Evolutionary conservation across 2,797 vertebrate species (phyloP).

Genomic region (Lithobates pipiens): DNA sequence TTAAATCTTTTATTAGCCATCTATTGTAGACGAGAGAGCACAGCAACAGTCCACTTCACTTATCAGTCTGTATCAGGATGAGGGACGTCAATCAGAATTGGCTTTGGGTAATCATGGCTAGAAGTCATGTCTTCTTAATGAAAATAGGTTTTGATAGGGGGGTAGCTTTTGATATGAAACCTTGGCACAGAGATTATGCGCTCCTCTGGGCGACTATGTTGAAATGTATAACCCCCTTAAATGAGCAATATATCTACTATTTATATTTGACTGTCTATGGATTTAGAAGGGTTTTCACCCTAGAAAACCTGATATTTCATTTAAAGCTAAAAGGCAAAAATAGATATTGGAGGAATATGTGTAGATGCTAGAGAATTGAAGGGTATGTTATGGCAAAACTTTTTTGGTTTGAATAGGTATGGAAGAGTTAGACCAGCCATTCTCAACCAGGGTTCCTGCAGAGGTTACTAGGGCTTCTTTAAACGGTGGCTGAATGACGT

Average conservation of each 20-base stretch:
- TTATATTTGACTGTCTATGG: not conserved
- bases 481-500: no score
- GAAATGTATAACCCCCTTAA: not conserved
- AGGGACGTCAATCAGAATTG: conserved; percentile 25
- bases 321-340: no score
- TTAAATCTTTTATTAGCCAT: conserved; percentile 45
- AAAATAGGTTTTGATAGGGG: conserved; percentile 24
- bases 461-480: no score
- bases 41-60: conserved; percentile 21
- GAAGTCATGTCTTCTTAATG: conserved; percentile 17
- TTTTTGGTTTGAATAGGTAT: no score
- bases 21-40: conserved; percentile 10
- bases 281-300: no score
- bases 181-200: not conserved
- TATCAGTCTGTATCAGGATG: conserved; percentile 10
- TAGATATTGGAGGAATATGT: no score
- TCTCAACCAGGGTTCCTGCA: no score
- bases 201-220: conserved; percentile 2
- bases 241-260: not conserved
- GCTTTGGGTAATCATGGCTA: conserved; percentile 9
- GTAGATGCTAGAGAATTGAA: no score
- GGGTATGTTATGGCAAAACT: no score
- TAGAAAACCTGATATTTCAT: no score
- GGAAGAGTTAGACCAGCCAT: no score
- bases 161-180: not conserved